Base-by-base conservation (phyloP, 2,797 vertebrate species). In the Bryconaethiops microstoma region DNA sequence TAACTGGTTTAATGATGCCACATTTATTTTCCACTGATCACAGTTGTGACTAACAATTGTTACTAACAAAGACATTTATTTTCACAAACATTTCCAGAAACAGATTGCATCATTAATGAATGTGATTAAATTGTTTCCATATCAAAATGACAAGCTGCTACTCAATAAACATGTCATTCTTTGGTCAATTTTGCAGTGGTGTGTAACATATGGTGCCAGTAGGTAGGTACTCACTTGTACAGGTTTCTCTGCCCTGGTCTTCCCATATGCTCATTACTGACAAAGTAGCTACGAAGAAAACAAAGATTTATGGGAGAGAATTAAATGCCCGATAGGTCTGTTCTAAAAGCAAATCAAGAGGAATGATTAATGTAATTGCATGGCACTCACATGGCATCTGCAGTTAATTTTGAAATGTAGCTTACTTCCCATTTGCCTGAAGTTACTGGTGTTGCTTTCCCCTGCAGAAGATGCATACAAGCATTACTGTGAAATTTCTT, bases 351-450 rank as follows among this genome's bases (percentile, higher is more conserved):
- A 29, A 62, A 59, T n/a, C 21, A 67, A 9, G 25, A 35, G 16
- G 13, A 71, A 62, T 48, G 35, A 54, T 69, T 57, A 21, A 7
- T 69, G 19, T 59, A 14, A 55, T 72, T 59, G 76, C 35, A 74
- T 55, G 25, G 50, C 21, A 92, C 95, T 94, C 88, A 99, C 98
- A 99, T 90, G 82, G 93, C 94, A 25, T 93, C 84, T 81, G 85
- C 86, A 6, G 95, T 96, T 88, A 99, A 87, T 88, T 96, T 96
- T 90, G 92, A 92, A 86, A 99, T 97, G 85, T 91, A 95, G 86
- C 95, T 96, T 69, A 98, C 98, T 91, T 99, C 98, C 98, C 97
- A 99, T 78, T 93, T 86, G 86, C 98, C 98, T 65, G 87, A 89
- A 85, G 97, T 99, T 85, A 99, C 62, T 80, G 94, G 88, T 64